Base-by-base conservation (phyloP, 2,888 invertebrate genomes). In the Drosophila nigricruria region DNA sequence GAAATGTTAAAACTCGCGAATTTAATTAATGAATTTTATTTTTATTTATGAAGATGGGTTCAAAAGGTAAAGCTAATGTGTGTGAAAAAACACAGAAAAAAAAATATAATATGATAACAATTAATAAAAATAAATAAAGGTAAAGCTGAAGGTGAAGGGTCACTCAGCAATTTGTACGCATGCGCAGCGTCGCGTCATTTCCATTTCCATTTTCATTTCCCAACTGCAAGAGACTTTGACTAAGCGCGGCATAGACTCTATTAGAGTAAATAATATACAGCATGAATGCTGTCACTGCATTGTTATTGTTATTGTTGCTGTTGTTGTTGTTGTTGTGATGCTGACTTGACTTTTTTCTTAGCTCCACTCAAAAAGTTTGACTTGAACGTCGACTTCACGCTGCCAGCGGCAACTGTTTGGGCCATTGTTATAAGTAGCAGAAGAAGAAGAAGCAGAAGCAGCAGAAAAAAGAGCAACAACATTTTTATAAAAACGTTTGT, bases 221-320 rank as follows among this genome's bases (percentile, higher is more conserved):
- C 82, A 82, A 88, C 79, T 57, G 43, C 42, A 42, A 49, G 53
- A 43, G 23, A 25, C 20, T 23, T 9, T 12, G 47, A 42, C 63
- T 56, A 56, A 66, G 70, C 78, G 34, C 78, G 34, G 36, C 36
- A 20, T 23, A 18, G 56, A 70, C 78, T 80, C 83, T 76, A 85
- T 88, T 82, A 85, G 86, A 82, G 86, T 88, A 86, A 86, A 86
- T 88, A 84, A 84, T 74, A 86, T 88, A 81, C 70, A 71, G 76
- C 83, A 58, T 79, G 80, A 82, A 82, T 77, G 82, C 76, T 80
- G 79, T 82, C 72, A 74, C 68, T 76, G 72, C 59, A 68, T 65
- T 63, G 43, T 61, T 57, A 54, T 59, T 56, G 54, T 49, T 62
- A 45, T 23, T 61, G 66, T 56, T 61, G 65, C 23, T 61, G 45